These are phyloP conservation scores for Monopis laevigella DNA, from an alignment of 2,888 invertebrate species.

Conservation along the genomic window DNA sequence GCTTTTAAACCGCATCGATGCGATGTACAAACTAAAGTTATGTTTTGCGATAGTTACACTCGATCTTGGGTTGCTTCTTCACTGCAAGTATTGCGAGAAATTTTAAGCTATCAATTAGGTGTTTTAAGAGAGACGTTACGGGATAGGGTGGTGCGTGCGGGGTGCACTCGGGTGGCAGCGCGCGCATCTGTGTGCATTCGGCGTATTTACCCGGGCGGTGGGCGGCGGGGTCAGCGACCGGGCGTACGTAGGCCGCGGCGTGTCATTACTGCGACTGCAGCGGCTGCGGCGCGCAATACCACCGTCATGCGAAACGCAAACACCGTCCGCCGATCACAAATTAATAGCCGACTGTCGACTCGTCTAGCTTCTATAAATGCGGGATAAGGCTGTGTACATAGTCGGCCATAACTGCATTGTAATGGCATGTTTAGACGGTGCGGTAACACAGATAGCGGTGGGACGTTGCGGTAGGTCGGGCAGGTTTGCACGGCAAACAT, in stretches of 20 bases:
- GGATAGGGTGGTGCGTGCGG: slow-evolving; percentile 23
- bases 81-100: slow-evolving; percentile 66
- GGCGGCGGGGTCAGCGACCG: slow-evolving; percentile 63
- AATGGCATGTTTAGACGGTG: not conserved
- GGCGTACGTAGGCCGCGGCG: slow-evolving; percentile 53
- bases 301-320: slow-evolving; percentile 47
- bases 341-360: no score
- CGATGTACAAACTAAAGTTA: no score
- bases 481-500: slow-evolving; percentile 3
- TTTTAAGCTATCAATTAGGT: slow-evolving; percentile 67
- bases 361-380: no score
- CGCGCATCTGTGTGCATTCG: slow-evolving; percentile 67
- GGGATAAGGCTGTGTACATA: not conserved
- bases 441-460: slow-evolving; percentile 9
- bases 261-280: slow-evolving; percentile 45
- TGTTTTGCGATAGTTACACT: no score
- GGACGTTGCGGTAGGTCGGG: slow-evolving; percentile 17
- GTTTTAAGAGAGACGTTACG: slow-evolving; percentile 45
- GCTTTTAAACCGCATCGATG: no score
- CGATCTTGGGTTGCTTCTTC: no score
- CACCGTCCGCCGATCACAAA: slow-evolving; percentile 56
- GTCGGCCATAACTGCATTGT: slow-evolving; percentile 3
- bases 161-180: slow-evolving; percentile 33
- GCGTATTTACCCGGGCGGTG: slow-evolving; percentile 67
- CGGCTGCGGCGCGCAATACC: slow-evolving; percentile 28